phyloP scores from a whole-genome alignment of 2,888 invertebrate genomes.

The Theodoxus fluviatilis region DNA sequence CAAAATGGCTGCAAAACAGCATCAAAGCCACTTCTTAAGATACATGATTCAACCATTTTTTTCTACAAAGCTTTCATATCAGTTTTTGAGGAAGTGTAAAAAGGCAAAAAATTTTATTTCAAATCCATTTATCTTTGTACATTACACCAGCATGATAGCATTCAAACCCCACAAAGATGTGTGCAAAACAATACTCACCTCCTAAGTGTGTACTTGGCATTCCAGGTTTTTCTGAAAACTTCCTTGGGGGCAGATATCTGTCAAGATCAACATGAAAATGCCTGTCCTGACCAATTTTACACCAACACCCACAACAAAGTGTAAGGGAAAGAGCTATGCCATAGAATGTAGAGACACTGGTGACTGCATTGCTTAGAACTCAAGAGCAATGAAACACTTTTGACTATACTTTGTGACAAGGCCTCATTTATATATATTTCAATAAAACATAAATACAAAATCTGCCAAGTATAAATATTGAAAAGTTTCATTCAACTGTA shows the following conservation, averaged over 20 bases:
- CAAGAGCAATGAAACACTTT: too few species aligned
- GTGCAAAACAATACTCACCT: slow-evolving; percentile 44
- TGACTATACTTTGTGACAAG: too few species aligned
- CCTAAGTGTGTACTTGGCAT: slow-evolving; percentile 85
- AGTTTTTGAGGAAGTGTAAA: not conserved
- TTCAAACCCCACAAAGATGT: not conserved
- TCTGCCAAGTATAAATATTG: too few species aligned
- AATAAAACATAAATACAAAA: too few species aligned
- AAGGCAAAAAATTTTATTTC: not conserved
- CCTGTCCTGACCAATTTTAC: too few species aligned
- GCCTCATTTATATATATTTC: too few species aligned
- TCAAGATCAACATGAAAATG: slow-evolving; percentile 30
- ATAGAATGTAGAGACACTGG: too few species aligned
- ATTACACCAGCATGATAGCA: not conserved
- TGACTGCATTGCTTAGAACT: too few species aligned
- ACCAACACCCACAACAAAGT: too few species aligned
- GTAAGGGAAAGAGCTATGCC: too few species aligned
- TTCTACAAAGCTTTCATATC: not conserved
- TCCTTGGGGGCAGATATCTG: slow-evolving; percentile 76
- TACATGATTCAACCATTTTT: not conserved
- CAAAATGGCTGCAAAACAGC: slow-evolving; percentile 65
- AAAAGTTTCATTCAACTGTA: too few species aligned
- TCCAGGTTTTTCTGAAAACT: slow-evolving; percentile 66
- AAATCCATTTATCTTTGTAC: not conserved
- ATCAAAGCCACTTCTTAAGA: not conserved